Evolutionary conservation across 2,888 invertebrate genomes (phyloP).

Genomic region (Cryptophagus acutangulus): DNA sequence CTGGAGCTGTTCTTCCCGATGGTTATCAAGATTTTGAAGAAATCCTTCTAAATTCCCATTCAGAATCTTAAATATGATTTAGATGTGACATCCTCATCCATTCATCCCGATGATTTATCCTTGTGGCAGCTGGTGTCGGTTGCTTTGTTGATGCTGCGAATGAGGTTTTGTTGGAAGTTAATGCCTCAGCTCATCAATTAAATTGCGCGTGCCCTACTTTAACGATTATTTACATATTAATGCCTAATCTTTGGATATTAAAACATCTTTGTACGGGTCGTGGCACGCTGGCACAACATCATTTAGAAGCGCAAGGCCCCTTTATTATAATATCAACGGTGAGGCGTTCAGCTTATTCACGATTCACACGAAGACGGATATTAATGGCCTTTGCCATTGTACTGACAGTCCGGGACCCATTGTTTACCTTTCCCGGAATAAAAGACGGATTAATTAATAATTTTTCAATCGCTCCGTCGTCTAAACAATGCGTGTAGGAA

Average conservation of each 20-base stretch:
- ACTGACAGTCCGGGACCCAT: constrained; percentile 18
- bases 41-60: constrained; percentile 22
- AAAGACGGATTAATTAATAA: constrained; percentile 21
- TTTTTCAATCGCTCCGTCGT: constrained; percentile 13
- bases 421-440: constrained; percentile 20
- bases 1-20: constrained; percentile 40
- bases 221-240: constrained; percentile 30
- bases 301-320: constrained; percentile 9
- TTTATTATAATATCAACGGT: constrained; percentile 26
- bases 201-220: constrained; percentile 24
- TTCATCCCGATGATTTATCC: constrained; percentile 7
- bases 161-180: constrained; percentile 20
- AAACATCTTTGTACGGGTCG: constrained; percentile 23
- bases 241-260: constrained; percentile 26
- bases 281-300: constrained; percentile 3
- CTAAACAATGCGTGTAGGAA: background rate
- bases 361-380: constrained; percentile 25
- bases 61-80: constrained; percentile 3
- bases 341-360: constrained; percentile 21
- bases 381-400: constrained; percentile 26
- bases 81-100: background rate
- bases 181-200: constrained; percentile 25
- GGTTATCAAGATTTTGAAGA: constrained; percentile 36
- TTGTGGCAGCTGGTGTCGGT: constrained; percentile 1
- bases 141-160: background rate